Evolutionary conservation across 1,140 invertebrate species (phyloP), one percentile per base, ranked within the genome.

Genomic region (Bombus haemorrhoidalis): DNA sequence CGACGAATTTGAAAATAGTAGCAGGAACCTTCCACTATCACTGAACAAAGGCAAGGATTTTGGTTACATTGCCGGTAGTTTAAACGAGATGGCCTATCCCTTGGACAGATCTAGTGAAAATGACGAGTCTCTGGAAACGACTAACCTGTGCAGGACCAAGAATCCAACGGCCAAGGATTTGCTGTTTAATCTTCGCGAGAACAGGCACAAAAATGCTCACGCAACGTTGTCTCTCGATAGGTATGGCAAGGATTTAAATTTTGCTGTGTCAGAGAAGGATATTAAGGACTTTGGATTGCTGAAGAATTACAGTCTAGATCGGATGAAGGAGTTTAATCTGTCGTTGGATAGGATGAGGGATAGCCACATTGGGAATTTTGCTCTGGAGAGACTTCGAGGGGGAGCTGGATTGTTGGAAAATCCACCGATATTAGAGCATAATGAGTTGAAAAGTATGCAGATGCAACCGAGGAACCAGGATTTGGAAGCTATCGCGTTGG

Each of bases 401-500:
- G 85, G 87, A 22, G 76, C 83, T 9, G 87, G 73, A 13, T 57
- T 94, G 12, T 43, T 93, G n/a, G 92, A 93, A 32, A 92, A 90
- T 83, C 79, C 91, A 1, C 73, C 72, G 5, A 89, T 92, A 5
- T 34, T 91, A 34, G 94, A 94, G n/a, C 75, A 92, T 12, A 82
- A 85, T 5, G 93, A 94, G 75, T 91, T 93, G 6, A 90, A 93
- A 43, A 93, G 91, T 73, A 81, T 93, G 34, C 93, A 93, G 28
- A 88, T 91, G 9, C 95, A 94, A 47, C 90, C 93, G 12, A 92
- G 93, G n/a, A 88, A 84, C 77, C 37, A 90, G 32, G 89, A 93
- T 57, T 89, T 94, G 22, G 94, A 94, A 10, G 89, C 91, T 0
- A 90, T 94, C 13, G 91, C 93, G 47, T 89, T 95, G 77, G 95